phyloP scores from a whole-genome alignment of 2,888 invertebrate species.

The Palloptera scutellata region DNA sequence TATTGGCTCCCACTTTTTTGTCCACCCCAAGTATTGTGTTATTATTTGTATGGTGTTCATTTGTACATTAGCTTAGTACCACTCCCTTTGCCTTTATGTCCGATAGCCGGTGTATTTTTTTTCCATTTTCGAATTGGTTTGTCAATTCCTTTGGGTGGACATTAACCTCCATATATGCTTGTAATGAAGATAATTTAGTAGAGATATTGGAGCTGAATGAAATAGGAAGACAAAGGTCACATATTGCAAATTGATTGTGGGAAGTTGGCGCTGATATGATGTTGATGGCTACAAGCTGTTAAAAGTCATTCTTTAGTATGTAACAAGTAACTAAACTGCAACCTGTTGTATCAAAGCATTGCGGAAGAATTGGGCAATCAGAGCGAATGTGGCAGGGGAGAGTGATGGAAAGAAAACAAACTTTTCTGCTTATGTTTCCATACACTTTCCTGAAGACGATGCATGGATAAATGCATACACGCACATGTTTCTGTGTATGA shows the following conservation, averaged over 20 bases:
- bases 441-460: background rate
- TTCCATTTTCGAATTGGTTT: slow-evolving; percentile 13
- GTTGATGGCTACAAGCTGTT: slow-evolving; percentile 29
- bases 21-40: background rate
- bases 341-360: no score
- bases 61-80: background rate
- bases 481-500: background rate
- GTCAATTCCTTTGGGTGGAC: slow-evolving; percentile 35
- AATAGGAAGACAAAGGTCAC: slow-evolving; percentile 23
- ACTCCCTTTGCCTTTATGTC: slow-evolving; percentile 4
- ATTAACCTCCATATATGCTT: slow-evolving; percentile 27
- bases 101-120: background rate
- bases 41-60: background rate
- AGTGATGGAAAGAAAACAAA: background rate
- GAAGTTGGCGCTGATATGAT: slow-evolving; percentile 16
- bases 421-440: no score
- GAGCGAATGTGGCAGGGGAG: slow-evolving; percentile 4
- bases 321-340: slow-evolving; percentile 24
- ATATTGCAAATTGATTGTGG: slow-evolving; percentile 34
- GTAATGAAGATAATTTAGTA: slow-evolving; percentile 25
- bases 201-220: slow-evolving; percentile 2
- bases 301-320: slow-evolving; percentile 31
- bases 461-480: background rate
- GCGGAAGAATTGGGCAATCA: background rate
- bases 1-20: background rate